These are phyloP conservation scores for Bambusicola thoracicus DNA, from an alignment of 2,113 vertebrate species.

Conservation along the genomic window DNA sequence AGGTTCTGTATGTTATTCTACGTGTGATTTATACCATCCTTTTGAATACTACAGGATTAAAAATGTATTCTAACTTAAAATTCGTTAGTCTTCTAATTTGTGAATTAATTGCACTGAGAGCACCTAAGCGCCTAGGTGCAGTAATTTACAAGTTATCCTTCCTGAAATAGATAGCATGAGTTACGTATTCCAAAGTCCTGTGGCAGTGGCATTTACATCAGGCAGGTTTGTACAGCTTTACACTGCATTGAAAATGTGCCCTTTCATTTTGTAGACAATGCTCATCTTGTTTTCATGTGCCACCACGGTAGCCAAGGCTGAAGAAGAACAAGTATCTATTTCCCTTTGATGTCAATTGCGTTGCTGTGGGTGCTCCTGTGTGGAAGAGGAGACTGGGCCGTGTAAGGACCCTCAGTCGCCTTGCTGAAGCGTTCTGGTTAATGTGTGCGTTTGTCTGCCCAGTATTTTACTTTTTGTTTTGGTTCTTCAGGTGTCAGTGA, in stretches of 20 bases:
- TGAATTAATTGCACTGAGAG: not conserved
- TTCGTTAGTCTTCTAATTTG: not conserved
- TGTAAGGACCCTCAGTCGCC: not conserved
- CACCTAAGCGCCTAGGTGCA: not conserved
- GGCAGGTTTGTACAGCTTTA: not conserved
- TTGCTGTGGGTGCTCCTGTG: not conserved
- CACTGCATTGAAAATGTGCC: not conserved
- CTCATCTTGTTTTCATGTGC: not conserved
- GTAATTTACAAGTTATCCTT: not conserved
- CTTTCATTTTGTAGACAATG: fast-evolving
- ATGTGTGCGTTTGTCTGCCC: fast-evolving
- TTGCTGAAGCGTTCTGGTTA: no score
- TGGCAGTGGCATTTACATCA: not conserved
- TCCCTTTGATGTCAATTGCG: fast-evolving
- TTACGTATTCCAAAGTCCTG: not conserved
- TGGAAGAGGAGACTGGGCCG: no score
- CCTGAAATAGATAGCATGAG: not conserved
- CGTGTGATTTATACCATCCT: not conserved
- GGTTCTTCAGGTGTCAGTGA: not conserved
- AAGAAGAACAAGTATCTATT: fast-evolving
- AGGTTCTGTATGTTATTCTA: not conserved
- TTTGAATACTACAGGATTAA: not conserved
- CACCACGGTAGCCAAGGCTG: not conserved
- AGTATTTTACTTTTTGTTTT: not conserved
- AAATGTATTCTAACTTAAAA: not conserved